Evolutionary conservation across 2,888 invertebrate species (phyloP), one percentile per base, ranked within the genome.

Genomic region (Andrena haemorrhoa): DNA sequence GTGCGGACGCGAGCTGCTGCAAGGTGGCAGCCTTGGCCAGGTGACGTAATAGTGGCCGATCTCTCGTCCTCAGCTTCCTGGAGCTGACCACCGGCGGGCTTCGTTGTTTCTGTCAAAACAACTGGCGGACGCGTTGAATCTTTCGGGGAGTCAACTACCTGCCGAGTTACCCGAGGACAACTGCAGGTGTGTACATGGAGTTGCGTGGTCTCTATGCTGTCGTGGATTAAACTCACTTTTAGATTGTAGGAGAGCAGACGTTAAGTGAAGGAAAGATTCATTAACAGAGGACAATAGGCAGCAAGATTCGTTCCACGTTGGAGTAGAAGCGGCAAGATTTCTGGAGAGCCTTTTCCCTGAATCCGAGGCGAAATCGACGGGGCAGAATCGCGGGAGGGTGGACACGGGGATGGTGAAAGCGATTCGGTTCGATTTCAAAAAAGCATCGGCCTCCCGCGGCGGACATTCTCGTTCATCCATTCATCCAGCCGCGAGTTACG

Each of bases 351-450:
- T 20, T 35, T 41, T 41, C 3, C 26, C 31, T 26, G 12, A 33
- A 33, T 10, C 8, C 1, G 41, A 23, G 6, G 41, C 20, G 23
- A 72, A 69, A 64, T 60, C 64, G 20, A 41, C 16, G 41, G 5
- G 8, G 41, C 16, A 33, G 64, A 69, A 64, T 60, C 64, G 26
- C 33, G 65, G 33, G 65, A 58, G 8, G 56, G 20, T 41, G 31
- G 20, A 66, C n/a, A 26, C 23, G 23, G 35, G 69, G 63, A 51
- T n/a, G 23, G 49, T 53, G 35, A 58, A 56, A 65, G 66, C 56
- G 74, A 53, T 74, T 81, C 82, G 87, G 88, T 89, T 88, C 88
- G 86, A 89, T 88, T 88, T 89, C 86, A 89, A 88, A 89, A 89
- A 88, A 89, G 83, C 79, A 72, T 75, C 63, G 88, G 72, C 83